Base-by-base conservation (phyloP, 23 tunicate genomes). In the Styela clava region DNA sequence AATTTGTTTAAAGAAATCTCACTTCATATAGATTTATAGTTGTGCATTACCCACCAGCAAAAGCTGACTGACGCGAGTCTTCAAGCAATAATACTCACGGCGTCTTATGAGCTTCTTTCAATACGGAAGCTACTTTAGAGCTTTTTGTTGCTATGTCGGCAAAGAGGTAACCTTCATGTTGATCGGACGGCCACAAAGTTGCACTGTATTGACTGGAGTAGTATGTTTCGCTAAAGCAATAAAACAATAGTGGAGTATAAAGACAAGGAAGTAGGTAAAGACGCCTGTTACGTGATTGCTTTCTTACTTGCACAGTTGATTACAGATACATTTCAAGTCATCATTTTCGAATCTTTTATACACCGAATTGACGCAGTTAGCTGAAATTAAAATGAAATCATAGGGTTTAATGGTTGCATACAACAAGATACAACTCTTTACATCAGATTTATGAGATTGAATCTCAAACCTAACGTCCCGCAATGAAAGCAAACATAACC, bases 81-180 rank as follows among this genome's bases (percentile, higher is more conserved):
- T n/a, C n/a, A n/a, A n/a, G n/a, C n/a, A n/a, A 44, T 67, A 16
- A 1, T 18, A 67, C 71, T 67, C 24, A 67, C 71, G 71, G 31
- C 16, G 71, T 67, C 0, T 25, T 22, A 67, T 22, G 16, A 16
- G 71, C 31, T 29, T 27, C 16, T 67, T 67, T 67, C 30, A 67
- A 29, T 29, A 29, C 31, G 16, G 30, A 27, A 1, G 71, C 71
- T 67, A 67, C 71, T 24, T 67, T 67, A 18, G 30, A 25, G 22
- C 71, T 67, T 67, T 67, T 67, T 18, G 23, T 29, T 67, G 71
- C 71, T 19, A 67, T 67, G 22, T 67, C 71, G 24, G 31, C 31
- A 67, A 18, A 67, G 23, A 67, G 24, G 22, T 67, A 67, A 25
- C 71, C 71, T 29, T 67, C 71, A 29, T 67, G 24, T 67, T 67